Base-by-base conservation (phyloP, 2,113 vertebrate genomes). In the Myxocyprinus asiaticus region DNA sequence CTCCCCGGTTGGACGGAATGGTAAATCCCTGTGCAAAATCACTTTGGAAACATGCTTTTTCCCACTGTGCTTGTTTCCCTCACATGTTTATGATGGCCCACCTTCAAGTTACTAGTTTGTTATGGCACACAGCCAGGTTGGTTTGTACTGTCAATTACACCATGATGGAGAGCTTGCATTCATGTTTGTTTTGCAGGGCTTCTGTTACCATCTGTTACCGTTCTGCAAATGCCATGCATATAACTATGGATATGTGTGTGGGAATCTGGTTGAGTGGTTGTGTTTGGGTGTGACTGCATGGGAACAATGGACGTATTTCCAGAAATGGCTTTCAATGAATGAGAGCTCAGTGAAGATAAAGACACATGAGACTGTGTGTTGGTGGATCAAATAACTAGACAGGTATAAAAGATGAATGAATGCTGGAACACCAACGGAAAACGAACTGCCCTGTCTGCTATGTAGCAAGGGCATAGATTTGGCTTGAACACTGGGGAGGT, bases 241-340 rank as follows among this genome's bases (percentile, higher is more conserved):
- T 63, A 73, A 33, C 22, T 33, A 80, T 85, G 80, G 86, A 66
- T 87, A 85, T 89, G 87, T 86, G 83, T 87, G 89, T 86, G 43
- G 68, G 10, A 73, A 78, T 70, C 70, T 81, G n/a, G 22, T 56
- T 83, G 80, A 51, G 51, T n/a, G 51, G 12, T 67, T 63, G 71
- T 59, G 55, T 58, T 50, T 68, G 78, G 77, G 72, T 51, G 81
- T 74, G 81, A 78, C 78, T 17, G 50, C 47, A 45, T 11, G 50
- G 66, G 55, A 22, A 83, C 80, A 83, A 85, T 33, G 22, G 22
- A 33, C 22, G 22, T 79, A 61, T 80, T 71, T 80, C 70, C 62
- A 82, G 67, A 77, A 67, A 47, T 47, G 43, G 80, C 79, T 9
- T 15, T 33, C 22, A 33, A 33, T 33, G 22, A 33, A 33, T 33